phyloP scores from a whole-genome alignment of 2,888 invertebrate genomes.

The Allacma fusca region DNA sequence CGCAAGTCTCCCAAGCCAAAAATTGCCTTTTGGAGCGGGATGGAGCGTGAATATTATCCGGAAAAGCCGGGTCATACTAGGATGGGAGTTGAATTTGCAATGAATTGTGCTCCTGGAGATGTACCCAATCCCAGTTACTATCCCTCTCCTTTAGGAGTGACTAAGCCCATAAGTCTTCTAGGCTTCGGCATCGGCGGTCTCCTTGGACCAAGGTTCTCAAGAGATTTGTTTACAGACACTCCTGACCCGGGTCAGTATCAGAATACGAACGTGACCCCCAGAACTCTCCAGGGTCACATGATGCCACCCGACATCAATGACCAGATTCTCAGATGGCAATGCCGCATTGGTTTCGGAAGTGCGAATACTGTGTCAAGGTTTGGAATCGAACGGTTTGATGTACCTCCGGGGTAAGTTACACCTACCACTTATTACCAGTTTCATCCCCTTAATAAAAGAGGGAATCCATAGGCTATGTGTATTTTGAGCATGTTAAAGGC shows the following conservation, averaged over 20 bases:
- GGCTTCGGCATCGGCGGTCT: slow-evolving; percentile 48
- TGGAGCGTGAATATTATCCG: slow-evolving; percentile 43
- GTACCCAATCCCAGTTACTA: slow-evolving; percentile 44
- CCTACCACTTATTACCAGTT: too few relatives aligned
- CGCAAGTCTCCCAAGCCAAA: slow-evolving; percentile 42
- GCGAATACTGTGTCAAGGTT: slow-evolving; percentile 34
- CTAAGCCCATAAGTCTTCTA: slow-evolving; percentile 41
- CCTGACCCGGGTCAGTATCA: slow-evolving; percentile 46
- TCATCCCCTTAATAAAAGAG: too few relatives aligned
- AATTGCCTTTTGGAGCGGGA: slow-evolving; percentile 40
- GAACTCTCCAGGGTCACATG: not conserved
- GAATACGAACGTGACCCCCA: not conserved
- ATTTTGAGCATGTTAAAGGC: too few relatives aligned
- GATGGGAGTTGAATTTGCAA: slow-evolving; percentile 34
- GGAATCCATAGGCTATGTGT: too few relatives aligned
- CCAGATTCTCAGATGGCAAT: slow-evolving; percentile 29
- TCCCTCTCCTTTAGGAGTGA: slow-evolving; percentile 33
- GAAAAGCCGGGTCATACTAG: slow-evolving; percentile 44
- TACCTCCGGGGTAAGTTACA: slow-evolving; percentile 43
- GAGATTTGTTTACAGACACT: not conserved
- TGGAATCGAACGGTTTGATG: slow-evolving; percentile 4
- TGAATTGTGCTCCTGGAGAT: slow-evolving; percentile 27
- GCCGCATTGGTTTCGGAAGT: slow-evolving; percentile 36
- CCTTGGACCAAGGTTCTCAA: slow-evolving; percentile 32
- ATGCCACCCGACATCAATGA: slow-evolving; percentile 10